Evolutionary conservation across 35 echinoderm and acorn worm species (phyloP).

Genomic region (Amphiura filiformis): DNA sequence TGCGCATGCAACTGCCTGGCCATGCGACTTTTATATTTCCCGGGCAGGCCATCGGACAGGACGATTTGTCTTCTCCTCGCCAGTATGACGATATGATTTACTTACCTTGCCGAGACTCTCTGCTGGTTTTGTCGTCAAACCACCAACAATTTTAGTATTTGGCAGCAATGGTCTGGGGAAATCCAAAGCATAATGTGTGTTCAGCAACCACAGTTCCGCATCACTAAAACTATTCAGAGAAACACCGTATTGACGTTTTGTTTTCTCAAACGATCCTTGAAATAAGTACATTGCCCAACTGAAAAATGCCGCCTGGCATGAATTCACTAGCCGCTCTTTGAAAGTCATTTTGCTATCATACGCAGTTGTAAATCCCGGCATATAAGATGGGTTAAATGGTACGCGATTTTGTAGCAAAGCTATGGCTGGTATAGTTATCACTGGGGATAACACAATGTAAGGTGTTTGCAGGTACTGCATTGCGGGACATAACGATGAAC

Average conservation of each 20-base stretch:
- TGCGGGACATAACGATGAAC: not conserved
- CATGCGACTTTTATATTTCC: too few relatives aligned
- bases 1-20: too few relatives aligned
- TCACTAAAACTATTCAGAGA: too few relatives aligned
- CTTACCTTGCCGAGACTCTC: too few relatives aligned
- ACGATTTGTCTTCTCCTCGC: too few relatives aligned
- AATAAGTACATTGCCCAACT: too few relatives aligned
- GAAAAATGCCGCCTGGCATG: too few relatives aligned
- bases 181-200: slow-evolving; percentile 21
- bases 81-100: too few relatives aligned
- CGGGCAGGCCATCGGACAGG: too few relatives aligned
- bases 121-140: not conserved
- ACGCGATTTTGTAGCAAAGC: not conserved
- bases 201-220: slow-evolving; percentile 3
- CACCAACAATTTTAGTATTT: slow-evolving; percentile 3
- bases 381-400: not conserved
- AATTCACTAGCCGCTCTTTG: not conserved
- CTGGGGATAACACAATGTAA: not conserved
- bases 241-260: too few relatives aligned
- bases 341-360: not conserved
- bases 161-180: slow-evolving; percentile 21
- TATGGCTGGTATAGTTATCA: not conserved
- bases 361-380: not conserved
- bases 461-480: not conserved
- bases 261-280: too few relatives aligned